phyloP scores from a whole-genome alignment of 2,797 vertebrate genomes.

The Buphagus erythrorhynchus region DNA sequence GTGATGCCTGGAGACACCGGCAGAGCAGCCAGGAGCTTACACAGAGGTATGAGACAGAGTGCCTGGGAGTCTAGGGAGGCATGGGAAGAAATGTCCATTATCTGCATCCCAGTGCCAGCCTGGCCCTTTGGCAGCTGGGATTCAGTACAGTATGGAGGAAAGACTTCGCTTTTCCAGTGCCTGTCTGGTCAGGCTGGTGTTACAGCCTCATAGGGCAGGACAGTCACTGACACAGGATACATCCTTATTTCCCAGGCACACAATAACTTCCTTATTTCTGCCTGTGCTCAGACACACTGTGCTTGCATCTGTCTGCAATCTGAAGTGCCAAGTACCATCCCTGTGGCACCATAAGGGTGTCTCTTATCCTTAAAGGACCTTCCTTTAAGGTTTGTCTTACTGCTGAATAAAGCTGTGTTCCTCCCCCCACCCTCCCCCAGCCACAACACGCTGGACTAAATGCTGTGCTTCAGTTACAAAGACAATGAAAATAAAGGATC shows the following conservation, averaged over 20 bases:
- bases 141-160: not conserved
- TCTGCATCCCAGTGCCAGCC: not conserved
- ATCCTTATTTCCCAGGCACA: not conserved
- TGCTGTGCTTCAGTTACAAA: not conserved
- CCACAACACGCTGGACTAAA: not conserved
- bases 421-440: not conserved
- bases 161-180: not conserved
- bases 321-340: constrained; percentile 33
- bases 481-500: not conserved
- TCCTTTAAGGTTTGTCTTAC: not conserved
- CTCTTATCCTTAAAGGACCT: constrained; percentile 63
- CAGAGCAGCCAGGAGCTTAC: not conserved
- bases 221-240: not conserved
- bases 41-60: not conserved
- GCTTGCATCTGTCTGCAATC: constrained; percentile 28
- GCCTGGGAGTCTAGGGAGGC: not conserved
- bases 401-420: not conserved
- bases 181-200: not conserved
- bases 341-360: not conserved
- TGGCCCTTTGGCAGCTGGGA: not conserved
- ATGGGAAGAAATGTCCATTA: not conserved
- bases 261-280: not conserved
- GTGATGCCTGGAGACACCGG: not conserved
- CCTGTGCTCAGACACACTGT: constrained; percentile 2
- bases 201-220: not conserved